A percentile compares a stretch with the other conserved stretches of the same genome.
Evolutionary conservation across 2,888 invertebrate species (phyloP).

Genomic region (Colletes collaris): DNA sequence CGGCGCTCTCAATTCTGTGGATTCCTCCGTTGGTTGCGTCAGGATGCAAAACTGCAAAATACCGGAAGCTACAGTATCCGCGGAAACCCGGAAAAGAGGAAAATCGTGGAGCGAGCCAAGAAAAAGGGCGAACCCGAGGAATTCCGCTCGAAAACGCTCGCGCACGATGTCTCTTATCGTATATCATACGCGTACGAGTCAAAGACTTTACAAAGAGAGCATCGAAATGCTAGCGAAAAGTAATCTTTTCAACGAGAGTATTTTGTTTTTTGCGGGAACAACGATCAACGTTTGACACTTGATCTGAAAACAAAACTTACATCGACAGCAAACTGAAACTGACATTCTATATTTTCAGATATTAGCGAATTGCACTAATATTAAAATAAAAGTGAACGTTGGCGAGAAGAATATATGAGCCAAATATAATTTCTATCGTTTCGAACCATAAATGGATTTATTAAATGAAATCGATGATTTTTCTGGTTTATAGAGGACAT

Average conservation of each 20-base stretch:
- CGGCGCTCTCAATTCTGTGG: conserved; percentile 60
- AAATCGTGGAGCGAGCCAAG: conserved; percentile 36
- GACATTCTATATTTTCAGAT: too few relatives aligned
- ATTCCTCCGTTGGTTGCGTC: conserved; percentile 55
- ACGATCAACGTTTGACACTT: not conserved
- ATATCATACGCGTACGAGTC: conserved; percentile 9
- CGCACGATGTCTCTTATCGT: not conserved
- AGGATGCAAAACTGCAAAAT: conserved; percentile 69
- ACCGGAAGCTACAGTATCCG: conserved; percentile 58
- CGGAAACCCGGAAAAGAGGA: conserved; percentile 35
- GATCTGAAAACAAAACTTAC: too few relatives aligned
- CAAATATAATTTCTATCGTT: too few relatives aligned
- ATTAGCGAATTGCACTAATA: too few relatives aligned
- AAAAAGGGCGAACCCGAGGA: conserved; percentile 15
- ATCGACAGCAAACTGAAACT: too few relatives aligned
- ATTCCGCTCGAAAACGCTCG: conserved; percentile 13
- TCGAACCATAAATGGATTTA: too few relatives aligned
- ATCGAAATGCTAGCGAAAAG: not conserved
- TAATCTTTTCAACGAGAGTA: not conserved
- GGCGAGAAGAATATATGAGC: too few relatives aligned
- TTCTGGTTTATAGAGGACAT: too few relatives aligned
- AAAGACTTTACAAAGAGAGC: not conserved
- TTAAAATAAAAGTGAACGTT: too few relatives aligned
- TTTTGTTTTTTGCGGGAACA: not conserved
- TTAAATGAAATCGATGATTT: too few relatives aligned